Percentiles rank a stretch among this genome's conserved stretches.
Evolutionary conservation across 2,797 vertebrate genomes (phyloP).

Genomic region (Salarias fasciatus): DNA sequence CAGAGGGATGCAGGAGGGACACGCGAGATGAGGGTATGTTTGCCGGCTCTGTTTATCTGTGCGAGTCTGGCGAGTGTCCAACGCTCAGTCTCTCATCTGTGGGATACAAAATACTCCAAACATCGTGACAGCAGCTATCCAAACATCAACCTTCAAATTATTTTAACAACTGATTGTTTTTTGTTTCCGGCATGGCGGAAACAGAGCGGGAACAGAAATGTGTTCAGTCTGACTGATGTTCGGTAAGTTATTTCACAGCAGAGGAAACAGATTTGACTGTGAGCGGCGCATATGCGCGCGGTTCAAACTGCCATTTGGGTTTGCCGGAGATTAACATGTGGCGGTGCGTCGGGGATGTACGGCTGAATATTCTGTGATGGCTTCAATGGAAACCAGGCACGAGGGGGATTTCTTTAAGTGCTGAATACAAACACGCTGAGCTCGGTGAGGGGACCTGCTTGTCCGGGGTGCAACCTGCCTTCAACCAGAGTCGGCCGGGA

Average conservation of each 20-base stretch:
- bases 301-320: neutral
- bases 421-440: too few relatives aligned
- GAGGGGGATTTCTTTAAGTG: too few relatives aligned
- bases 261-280: neutral
- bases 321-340: too few relatives aligned
- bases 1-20: slow-evolving; percentile 46
- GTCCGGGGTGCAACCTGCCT: too few relatives aligned
- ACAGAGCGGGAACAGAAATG: neutral
- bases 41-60: slow-evolving; percentile 57
- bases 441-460: too few relatives aligned
- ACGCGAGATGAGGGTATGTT: slow-evolving; percentile 62
- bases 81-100: slow-evolving; percentile 25
- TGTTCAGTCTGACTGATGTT: neutral
- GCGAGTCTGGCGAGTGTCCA: slow-evolving; percentile 48
- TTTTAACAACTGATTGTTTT: slow-evolving; percentile 13
- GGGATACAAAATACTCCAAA: slow-evolving; percentile 48
- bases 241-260: slow-evolving; percentile 10
- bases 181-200: slow-evolving; percentile 4
- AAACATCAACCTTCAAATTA: slow-evolving; percentile 39
- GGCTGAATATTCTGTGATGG: too few relatives aligned
- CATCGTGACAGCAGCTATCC: slow-evolving; percentile 18
- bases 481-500: too few relatives aligned
- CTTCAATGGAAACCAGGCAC: too few relatives aligned
- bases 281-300: neutral
- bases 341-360: too few relatives aligned